A percentile compares a stretch with the other conserved stretches of the same genome.
Conservation (phyloP, 2,113 vertebrate species). For the Corvus moneduloides region DNA sequence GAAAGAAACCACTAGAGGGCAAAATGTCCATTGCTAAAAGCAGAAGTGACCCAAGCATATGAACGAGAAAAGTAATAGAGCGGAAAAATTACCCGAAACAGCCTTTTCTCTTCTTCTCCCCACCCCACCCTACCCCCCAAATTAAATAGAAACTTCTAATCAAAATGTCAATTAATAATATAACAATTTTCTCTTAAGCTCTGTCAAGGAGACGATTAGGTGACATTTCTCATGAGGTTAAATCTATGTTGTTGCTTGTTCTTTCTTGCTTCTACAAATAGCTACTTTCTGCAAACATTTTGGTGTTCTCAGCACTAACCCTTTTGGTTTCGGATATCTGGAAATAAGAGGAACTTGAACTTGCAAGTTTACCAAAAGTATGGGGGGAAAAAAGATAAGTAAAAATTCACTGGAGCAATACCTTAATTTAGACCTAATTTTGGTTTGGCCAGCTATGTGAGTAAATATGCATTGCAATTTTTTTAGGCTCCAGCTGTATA, state of each 20-base stretch:
- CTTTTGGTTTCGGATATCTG: neutral
- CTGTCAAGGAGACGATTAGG: neutral
- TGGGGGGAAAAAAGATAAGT: neutral
- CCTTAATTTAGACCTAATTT: neutral
- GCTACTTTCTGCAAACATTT: neutral
- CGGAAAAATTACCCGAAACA: neutral
- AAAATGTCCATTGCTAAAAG: constrained; percentile 50
- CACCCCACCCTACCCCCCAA: accelerated
- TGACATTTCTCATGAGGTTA: neutral
- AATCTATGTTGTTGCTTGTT: neutral
- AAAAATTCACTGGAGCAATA: neutral
- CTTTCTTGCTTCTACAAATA: neutral
- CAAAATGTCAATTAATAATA: neutral
- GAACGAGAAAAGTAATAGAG: neutral
- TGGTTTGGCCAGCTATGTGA: neutral
- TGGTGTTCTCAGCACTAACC: neutral
- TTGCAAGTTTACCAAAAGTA: neutral
- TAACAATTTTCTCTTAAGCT: neutral
- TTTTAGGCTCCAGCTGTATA: neutral
- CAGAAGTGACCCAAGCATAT: neutral
- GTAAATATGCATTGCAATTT: neutral
- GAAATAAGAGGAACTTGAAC: neutral
- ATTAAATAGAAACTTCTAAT: neutral
- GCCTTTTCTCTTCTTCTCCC: neutral
- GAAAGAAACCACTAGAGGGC: constrained; percentile 72